Base-by-base conservation (phyloP, 2,888 invertebrate species). In the Phalangium opilio region DNA sequence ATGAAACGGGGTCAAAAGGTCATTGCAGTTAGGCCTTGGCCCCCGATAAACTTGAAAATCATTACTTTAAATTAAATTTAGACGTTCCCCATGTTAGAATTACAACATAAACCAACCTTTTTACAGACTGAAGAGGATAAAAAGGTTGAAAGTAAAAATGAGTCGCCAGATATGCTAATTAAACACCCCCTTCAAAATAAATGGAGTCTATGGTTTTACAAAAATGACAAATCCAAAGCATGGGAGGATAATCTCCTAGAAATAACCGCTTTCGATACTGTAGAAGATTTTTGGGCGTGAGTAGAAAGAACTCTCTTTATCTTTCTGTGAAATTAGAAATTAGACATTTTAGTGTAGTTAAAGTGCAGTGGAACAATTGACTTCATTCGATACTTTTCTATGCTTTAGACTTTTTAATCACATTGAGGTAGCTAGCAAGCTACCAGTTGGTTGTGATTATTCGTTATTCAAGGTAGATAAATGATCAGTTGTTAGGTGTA, bases 261-360 rank as follows among this genome's bases (percentile, higher is more conserved):
- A 69, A 82, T 98, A 45, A 85, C 89, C 48, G 83, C 84, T 56
- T 91, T 98, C 68, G 81, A 84, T 64, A 90, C 91, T n/a, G 93
- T 93, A 27, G 96, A 98, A 75, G 95, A 96, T 70, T 98, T 98
- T 67, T 98, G 96, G 98, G 89, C 89, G 86, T 89, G 70, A 69
- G 69, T 65, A 44, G n/a, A n/a, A n/a, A n/a, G n/a, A n/a, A n/a
- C n/a, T n/a, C n/a, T n/a, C n/a, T n/a, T n/a, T n/a, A n/a, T n/a
- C n/a, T n/a, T n/a, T n/a, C n/a, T n/a, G n/a, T n/a, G n/a, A n/a
- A n/a, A n/a, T n/a, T n/a, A n/a, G n/a, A n/a, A n/a, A n/a, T n/a
- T n/a, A n/a, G 18, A 17, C n/a, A 38, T 38, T 38, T 38, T 38
- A 10, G 2, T 38, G n/a, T 38, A 38, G 38, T 36, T 36, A 36